Evolutionary conservation across 2,113 vertebrate genomes (phyloP).

Genomic region (Tetrao urogallus): DNA sequence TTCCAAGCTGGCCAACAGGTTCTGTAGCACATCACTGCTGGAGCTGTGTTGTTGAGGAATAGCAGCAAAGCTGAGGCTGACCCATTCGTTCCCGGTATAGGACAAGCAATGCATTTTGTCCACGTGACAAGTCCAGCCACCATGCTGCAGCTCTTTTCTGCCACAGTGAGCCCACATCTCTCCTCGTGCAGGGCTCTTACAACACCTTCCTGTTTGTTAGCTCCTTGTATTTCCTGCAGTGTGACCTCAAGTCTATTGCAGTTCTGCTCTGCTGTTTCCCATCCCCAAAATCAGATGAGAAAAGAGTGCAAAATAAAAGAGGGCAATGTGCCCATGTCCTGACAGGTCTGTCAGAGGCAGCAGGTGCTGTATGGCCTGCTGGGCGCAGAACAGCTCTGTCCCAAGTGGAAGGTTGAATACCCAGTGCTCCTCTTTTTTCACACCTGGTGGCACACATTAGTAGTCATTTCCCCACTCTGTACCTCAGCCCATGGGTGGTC

Average conservation of each 20-base stretch:
- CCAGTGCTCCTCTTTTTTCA: accelerated
- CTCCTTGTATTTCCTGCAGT: not conserved
- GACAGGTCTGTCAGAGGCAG: not conserved
- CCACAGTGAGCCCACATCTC: not conserved
- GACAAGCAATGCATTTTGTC: not conserved
- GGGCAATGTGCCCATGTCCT: accelerated
- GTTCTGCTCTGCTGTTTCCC: not conserved
- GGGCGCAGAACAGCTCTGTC: accelerated
- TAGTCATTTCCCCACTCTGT: not conserved
- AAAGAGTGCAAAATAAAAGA: not conserved
- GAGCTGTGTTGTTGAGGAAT: not conserved
- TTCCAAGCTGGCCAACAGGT: accelerated
- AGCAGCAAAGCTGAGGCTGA: not conserved
- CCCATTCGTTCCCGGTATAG: not conserved
- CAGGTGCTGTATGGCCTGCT: not conserved
- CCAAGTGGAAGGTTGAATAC: not conserved
- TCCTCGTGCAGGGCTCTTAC: not conserved
- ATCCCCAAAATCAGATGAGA: not conserved
- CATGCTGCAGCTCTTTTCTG: not conserved
- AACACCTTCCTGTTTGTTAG: not conserved
- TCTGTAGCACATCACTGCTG: not conserved
- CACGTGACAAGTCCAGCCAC: not conserved
- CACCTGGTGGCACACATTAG: not conserved
- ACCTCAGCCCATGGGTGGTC: not conserved
- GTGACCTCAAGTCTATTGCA: accelerated